These are phyloP conservation scores for Cinclus cinclus DNA, from an alignment of 2,113 vertebrate genomes.

Conservation along the genomic window DNA sequence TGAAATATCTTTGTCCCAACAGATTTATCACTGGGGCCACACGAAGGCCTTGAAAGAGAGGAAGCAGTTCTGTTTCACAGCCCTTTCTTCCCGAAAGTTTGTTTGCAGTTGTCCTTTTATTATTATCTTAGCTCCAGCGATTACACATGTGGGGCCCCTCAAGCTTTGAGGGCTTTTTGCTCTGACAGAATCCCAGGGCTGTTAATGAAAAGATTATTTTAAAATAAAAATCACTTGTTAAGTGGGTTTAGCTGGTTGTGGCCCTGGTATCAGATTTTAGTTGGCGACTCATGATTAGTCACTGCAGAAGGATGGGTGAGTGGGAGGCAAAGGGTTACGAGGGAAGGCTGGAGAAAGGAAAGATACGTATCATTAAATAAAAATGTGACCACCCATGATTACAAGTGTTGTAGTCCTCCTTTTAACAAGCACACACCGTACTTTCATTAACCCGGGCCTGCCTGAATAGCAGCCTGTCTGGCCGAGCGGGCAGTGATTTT, in stretches of 20 bases:
- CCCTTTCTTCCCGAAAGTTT: slow-evolving; percentile 14
- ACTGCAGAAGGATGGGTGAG: background rate
- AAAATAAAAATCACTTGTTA: slow-evolving; percentile 1
- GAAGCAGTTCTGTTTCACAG: background rate
- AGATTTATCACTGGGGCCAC: slow-evolving; percentile 30
- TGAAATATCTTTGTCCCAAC: slow-evolving; percentile 38
- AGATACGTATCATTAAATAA: slow-evolving; percentile 70
- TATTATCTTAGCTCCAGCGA: background rate
- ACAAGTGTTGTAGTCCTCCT: slow-evolving; percentile 53
- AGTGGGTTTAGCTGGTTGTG: background rate
- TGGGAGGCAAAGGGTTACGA: slow-evolving; percentile 48
- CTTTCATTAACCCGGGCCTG: slow-evolving; percentile 67
- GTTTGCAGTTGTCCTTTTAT: slow-evolving; percentile 42
- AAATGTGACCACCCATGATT: slow-evolving; percentile 73
- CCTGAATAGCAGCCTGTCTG: slow-evolving; percentile 71
- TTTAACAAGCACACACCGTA: slow-evolving; percentile 61
- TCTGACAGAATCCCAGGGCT: background rate
- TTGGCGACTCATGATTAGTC: background rate
- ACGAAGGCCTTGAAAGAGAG: slow-evolving; percentile 24
- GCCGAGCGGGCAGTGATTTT: slow-evolving; percentile 36
- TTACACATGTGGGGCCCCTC: background rate
- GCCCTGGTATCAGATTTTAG: background rate
- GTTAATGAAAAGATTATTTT: background rate
- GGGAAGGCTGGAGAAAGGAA: background rate
- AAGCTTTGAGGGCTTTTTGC: background rate